Evolutionary conservation across 2,113 vertebrate genomes (phyloP), one percentile per base, ranked within the genome.

Genomic region (Bujurquina vittata): DNA sequence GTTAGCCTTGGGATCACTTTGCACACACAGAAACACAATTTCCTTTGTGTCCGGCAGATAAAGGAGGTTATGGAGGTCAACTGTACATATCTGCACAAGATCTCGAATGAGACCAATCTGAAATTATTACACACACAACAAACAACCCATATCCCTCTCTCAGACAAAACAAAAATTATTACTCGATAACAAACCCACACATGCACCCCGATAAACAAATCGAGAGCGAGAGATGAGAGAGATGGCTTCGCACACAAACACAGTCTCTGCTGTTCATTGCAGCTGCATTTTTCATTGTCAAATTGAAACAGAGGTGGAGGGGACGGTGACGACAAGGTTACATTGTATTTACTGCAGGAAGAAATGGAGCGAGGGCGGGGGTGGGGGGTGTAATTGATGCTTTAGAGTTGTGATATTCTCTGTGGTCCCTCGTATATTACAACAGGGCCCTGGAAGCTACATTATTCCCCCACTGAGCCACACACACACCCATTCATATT

Each of bases 401-500:
- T 91, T 92, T 90, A 80, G 74, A 91, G 88, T 84, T 83, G 81
- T 76, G 86, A 91, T 88, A 92, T 91, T 90, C 92, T 93, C 90
- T 83, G 82, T 81, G 89, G 91, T 87, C 84, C 59, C 86, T 89
- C 85, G 17, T 94, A 92, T 90, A 92, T 94, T 90, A 91, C 90
- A 91, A 86, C 82, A 87, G 86, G 79, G 75, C 91, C 85, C 84
- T 92, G 84, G 89, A 92, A 92, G 90, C 87, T 86, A 77, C 89
- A 83, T 84, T 91, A 89, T 90, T 87, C 75, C 74, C 84, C 83
- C 75, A 76, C 67, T 77, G 83, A 61, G 77, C 57, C 84, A 74
- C 79, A 80, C 77, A 83, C 69, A 77, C 69, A 87, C 55, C 58
- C 75, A 84, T 81, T 67, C 33, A 83, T 87, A 94, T 89, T 90